phyloP scores from a whole-genome alignment of 2,113 vertebrate genomes.

The Casuarius casuarius region DNA sequence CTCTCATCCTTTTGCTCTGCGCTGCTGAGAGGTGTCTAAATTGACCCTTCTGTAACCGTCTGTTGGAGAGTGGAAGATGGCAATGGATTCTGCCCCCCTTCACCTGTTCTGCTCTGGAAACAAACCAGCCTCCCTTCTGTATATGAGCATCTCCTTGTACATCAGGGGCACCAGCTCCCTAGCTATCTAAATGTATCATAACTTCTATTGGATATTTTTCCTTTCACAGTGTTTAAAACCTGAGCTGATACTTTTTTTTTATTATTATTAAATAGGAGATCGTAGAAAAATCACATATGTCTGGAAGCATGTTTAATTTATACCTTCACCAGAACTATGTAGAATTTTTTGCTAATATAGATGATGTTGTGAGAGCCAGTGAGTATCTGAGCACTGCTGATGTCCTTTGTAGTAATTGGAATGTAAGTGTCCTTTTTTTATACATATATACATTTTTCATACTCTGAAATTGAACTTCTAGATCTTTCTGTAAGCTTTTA shows the following conservation, averaged over 20 bases:
- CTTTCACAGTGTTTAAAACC: not conserved
- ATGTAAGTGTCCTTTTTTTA: constrained; percentile 78
- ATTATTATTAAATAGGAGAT: constrained; percentile 77
- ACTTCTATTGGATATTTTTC: not conserved
- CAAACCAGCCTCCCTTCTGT: not conserved
- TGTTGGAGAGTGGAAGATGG: not conserved
- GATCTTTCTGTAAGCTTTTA: fast-evolving
- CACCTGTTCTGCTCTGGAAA: not conserved
- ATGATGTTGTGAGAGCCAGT: constrained; percentile 89
- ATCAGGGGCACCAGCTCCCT: not conserved
- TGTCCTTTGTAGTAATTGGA: constrained; percentile 88
- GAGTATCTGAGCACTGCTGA: constrained; percentile 94
- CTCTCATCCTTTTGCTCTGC: not conserved
- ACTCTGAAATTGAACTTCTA: not conserved
- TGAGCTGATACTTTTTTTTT: not conserved
- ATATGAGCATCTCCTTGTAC: not conserved
- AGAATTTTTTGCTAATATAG: constrained; percentile 90
- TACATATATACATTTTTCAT: not conserved
- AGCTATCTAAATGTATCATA: fast-evolving
- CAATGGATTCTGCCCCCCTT: not conserved
- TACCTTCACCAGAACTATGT: constrained; percentile 98
- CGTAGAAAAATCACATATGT: constrained; percentile 92
- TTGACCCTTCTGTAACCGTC: not conserved
- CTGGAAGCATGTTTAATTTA: constrained; percentile 90
- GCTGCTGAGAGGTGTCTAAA: not conserved